Evolutionary conservation across 2,888 invertebrate genomes (phyloP).

Genomic region (Ecliptopera silaceata): DNA sequence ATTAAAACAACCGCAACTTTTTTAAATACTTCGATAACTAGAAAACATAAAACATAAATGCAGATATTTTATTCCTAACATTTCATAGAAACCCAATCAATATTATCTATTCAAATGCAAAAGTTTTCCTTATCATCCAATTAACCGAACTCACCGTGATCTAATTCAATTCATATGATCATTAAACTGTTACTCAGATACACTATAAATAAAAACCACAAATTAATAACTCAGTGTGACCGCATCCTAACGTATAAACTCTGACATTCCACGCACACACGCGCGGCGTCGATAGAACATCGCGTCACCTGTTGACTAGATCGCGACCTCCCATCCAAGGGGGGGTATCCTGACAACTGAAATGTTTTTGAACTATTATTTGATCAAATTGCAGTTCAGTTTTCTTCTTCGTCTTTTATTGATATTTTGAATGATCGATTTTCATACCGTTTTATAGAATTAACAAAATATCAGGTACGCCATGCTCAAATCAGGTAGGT

Average conservation of each 20-base stretch:
- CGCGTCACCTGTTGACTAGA: constrained; percentile 75
- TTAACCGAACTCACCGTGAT: constrained; percentile 18
- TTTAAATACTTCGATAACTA: too few relatives aligned
- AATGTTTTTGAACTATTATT: too few relatives aligned
- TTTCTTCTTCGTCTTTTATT: too few relatives aligned
- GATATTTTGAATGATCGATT: too few relatives aligned
- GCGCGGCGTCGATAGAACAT: constrained; percentile 52
- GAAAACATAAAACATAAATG: not conserved
- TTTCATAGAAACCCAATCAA: not conserved
- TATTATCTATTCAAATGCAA: not conserved
- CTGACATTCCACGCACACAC: constrained; percentile 75
- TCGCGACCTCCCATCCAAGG: constrained; percentile 74
- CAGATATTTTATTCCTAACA: not conserved
- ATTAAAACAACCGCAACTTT: too few relatives aligned
- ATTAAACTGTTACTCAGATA: constrained; percentile 5
- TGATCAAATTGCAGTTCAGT: too few relatives aligned
- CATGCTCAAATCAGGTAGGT: too few relatives aligned
- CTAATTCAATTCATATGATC: constrained; percentile 19
- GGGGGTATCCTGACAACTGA: too few relatives aligned
- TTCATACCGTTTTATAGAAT: too few relatives aligned
- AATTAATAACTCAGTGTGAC: constrained; percentile 34
- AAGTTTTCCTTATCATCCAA: constrained; percentile 13
- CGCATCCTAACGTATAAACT: constrained; percentile 60
- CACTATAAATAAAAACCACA: constrained; percentile 17
- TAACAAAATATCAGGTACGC: too few relatives aligned